Evolutionary conservation across 2,888 invertebrate species (phyloP), one percentile per base, ranked within the genome.

Genomic region (Diarsia brunnea): DNA sequence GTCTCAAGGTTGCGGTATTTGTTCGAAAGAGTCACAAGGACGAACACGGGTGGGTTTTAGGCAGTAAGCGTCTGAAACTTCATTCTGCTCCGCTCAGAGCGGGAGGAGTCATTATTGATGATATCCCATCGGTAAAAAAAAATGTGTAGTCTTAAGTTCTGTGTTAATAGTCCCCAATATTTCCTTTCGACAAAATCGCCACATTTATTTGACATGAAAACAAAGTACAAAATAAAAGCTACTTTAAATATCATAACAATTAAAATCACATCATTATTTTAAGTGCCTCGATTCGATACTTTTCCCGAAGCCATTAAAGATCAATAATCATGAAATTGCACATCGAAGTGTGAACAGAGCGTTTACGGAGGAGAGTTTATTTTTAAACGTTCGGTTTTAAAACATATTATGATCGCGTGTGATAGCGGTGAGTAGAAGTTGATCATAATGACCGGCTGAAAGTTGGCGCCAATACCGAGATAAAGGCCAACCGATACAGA

Each of bases 241-340:
- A 24, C 21, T 60, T 78, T 55, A 21, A 78, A 60, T 45, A 64
- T 69, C 31, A 43, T 21, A 60, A 71, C 16, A 58, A 69, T 75
- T 75, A 70, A 76, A 70, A 76, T 64, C 63, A 67, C 14, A n/a
- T 55, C 12, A 69, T 73, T 47, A 73, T 51, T 47, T 75, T 73
- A 82, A 82, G 76, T 82, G 55, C 58, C 31, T 14, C n/a, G 10
- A 24, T 51, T 71, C 3, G 12, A 31, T n/a, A 65, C 47, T 76
- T 73, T 70, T 63, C 16, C 49, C 12, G 24, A 69, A 53, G n/a
- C 61, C 49, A 55, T 82, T 76, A 65, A 76, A 76, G 16, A 69
- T 51, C 73, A 76, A 80, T 83, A 68, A 80, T 71, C 70, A 65
- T 76, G 21, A 82, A 73, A 77, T 83, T 63, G 69, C 61, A 80